Conservation (phyloP, 2,888 invertebrate genomes). For the Galerucella calmariensis region DNA sequence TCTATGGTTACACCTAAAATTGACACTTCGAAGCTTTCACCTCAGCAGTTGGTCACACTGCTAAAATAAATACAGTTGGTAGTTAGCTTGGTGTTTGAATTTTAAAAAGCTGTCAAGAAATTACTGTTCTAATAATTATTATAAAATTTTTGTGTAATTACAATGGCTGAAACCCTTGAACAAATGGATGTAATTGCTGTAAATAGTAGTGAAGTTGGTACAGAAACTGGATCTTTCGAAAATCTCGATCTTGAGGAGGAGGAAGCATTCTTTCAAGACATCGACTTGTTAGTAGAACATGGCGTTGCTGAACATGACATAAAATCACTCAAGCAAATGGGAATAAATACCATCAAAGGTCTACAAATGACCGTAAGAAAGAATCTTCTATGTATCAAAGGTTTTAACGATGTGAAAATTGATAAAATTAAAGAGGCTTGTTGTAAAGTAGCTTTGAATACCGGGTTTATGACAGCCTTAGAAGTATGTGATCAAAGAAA, state of each 20-base stretch:
- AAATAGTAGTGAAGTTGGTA: conserved; percentile 39
- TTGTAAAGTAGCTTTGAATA: conserved; percentile 70
- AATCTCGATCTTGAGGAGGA: conserved; percentile 70
- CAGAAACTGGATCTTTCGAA: conserved; percentile 43
- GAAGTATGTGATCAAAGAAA: conserved; percentile 79
- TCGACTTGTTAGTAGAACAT: conserved; percentile 73
- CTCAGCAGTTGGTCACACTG: not conserved
- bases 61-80: not conserved
- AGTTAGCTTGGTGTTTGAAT: not conserved
- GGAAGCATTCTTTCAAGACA: conserved; percentile 79
- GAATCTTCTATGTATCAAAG: conserved; percentile 77
- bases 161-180: conserved; percentile 26
- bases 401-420: conserved; percentile 77
- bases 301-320: conserved; percentile 80
- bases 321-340: conserved; percentile 79
- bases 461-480: conserved; percentile 79
- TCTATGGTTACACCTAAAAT: not conserved
- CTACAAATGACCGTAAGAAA: conserved; percentile 83
- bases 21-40: not conserved
- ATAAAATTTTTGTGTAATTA: not conserved
- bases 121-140: not conserved
- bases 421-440: conserved; percentile 84
- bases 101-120: not conserved
- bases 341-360: conserved; percentile 85
- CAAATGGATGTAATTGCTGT: conserved; percentile 33